Conservation (phyloP, 2,113 vertebrate genomes). For the Phycodurus eques region DNA sequence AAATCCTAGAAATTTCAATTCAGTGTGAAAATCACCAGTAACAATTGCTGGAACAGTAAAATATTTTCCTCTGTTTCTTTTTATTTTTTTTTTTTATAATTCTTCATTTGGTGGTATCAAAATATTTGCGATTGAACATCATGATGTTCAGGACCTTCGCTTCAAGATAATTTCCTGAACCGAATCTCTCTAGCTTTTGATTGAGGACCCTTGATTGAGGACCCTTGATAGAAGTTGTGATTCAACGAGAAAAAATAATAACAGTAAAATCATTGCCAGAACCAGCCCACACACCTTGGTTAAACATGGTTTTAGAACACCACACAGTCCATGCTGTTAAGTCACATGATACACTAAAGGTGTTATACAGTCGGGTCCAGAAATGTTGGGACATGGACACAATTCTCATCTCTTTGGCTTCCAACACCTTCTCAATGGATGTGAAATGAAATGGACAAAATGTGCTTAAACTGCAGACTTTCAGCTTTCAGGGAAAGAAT, state of each 20-base stretch:
- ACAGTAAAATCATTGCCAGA: neutral
- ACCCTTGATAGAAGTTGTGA: neutral
- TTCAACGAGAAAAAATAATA: neutral
- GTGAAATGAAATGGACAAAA: too few species aligned
- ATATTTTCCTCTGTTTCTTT: neutral
- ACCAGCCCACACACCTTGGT: slow-evolving; percentile 4
- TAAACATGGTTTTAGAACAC: neutral
- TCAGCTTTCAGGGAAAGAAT: too few species aligned
- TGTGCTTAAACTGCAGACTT: too few species aligned
- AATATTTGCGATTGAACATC: neutral
- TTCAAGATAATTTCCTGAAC: neutral
- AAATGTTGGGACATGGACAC: too few species aligned
- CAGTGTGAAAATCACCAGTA: neutral
- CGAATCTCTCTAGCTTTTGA: neutral
- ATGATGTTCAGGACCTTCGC: neutral
- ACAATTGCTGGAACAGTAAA: neutral
- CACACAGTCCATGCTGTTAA: slow-evolving; percentile 63
- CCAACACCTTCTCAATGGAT: too few species aligned
- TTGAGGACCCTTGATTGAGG: neutral
- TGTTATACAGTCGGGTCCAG: neutral
- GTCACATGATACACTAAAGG: slow-evolving; percentile 1
- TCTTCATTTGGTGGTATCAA: neutral
- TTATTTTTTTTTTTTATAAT: too few species aligned
- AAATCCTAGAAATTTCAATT: neutral
- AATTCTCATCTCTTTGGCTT: too few species aligned